These are phyloP conservation scores for Falco rusticolus DNA, from an alignment of 2,797 vertebrate species.

Conservation along the genomic window DNA sequence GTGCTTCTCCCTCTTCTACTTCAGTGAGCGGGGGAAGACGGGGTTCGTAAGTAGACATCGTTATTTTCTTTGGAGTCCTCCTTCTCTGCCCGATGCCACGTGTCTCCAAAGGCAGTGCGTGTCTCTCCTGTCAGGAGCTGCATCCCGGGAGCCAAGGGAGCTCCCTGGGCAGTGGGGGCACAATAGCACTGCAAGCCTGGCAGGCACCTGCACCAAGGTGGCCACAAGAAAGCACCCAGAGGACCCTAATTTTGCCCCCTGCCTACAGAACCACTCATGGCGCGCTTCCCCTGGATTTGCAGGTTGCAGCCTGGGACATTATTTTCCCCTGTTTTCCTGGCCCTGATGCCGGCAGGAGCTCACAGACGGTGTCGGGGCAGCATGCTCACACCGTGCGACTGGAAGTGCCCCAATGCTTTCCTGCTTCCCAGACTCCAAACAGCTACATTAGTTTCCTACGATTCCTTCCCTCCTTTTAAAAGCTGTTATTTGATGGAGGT, in stretches of 20 bases:
- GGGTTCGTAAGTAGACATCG: constrained; percentile 27
- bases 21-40: constrained; percentile 40
- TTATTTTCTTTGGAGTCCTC: not conserved
- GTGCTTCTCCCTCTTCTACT: constrained; percentile 26
- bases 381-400: fast-evolving
- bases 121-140: not conserved
- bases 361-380: not conserved
- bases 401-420: not conserved
- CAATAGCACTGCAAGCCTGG: not conserved
- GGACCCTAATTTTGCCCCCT: not conserved
- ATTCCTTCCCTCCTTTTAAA: not conserved
- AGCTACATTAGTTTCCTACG: not conserved
- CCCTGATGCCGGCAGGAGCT: not conserved
- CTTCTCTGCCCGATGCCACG: not conserved
- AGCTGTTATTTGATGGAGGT: not conserved
- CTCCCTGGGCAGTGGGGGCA: fast-evolving
- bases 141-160: not conserved
- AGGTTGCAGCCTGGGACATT: not conserved
- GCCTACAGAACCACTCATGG: fast-evolving
- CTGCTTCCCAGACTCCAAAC: not conserved
- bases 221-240: not conserved
- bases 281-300: fast-evolving
- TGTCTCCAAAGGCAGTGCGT: not conserved
- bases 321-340: not conserved
- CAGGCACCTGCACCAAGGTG: not conserved